Percentiles rank a stretch among this genome's conserved stretches.
These are phyloP conservation scores for Platyscapa corneri DNA, from an alignment of 1,140 invertebrate genomes.

Conservation along the genomic window DNA sequence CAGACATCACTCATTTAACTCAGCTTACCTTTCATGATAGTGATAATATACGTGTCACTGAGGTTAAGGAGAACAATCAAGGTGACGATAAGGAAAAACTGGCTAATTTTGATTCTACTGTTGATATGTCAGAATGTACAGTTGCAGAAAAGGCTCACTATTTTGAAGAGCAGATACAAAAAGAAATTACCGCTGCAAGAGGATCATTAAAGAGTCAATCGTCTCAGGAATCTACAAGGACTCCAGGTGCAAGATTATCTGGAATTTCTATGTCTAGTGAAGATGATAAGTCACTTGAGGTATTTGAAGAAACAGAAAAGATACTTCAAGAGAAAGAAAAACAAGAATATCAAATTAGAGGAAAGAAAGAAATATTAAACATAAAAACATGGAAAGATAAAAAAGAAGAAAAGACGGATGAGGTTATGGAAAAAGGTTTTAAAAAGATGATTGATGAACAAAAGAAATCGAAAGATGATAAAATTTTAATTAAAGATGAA, in stretches of 20 bases:
- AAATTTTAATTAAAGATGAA: slow-evolving; percentile 10
- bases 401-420: slow-evolving; percentile 46
- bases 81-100: slow-evolving; percentile 60
- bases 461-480: slow-evolving; percentile 22
- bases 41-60: slow-evolving; percentile 65
- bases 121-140: slow-evolving; percentile 71
- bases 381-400: slow-evolving; percentile 12
- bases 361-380: neutral
- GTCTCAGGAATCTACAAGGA: slow-evolving; percentile 33
- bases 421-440: slow-evolving; percentile 13
- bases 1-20: slow-evolving; percentile 68
- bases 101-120: slow-evolving; percentile 53
- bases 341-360: neutral
- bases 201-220: slow-evolving; percentile 54
- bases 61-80: slow-evolving; percentile 37
- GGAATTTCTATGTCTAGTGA: slow-evolving; percentile 46
- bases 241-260: slow-evolving; percentile 12
- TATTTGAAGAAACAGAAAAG: slow-evolving; percentile 39
- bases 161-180: slow-evolving; percentile 73
- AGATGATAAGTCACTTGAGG: slow-evolving; percentile 41
- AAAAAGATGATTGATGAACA: slow-evolving; percentile 8
- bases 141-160: slow-evolving; percentile 74
- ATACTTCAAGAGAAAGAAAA: slow-evolving; percentile 30
- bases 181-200: slow-evolving; percentile 60
- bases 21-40: slow-evolving; percentile 70